Evolutionary conservation across 1,140 invertebrate species (phyloP).

Genomic region (Sitobion miscanthi): DNA sequence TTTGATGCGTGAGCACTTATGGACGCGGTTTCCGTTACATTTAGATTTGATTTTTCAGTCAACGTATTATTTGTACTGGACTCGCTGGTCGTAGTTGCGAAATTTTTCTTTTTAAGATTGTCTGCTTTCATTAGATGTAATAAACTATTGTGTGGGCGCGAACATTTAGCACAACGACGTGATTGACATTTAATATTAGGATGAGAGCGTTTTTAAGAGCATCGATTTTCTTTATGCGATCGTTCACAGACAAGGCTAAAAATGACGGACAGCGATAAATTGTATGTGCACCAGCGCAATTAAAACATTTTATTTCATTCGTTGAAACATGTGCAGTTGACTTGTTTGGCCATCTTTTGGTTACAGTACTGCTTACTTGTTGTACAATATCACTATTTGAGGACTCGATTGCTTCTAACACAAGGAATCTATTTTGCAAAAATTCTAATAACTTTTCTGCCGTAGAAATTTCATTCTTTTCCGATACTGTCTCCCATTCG

Average conservation of each 20-base stretch:
- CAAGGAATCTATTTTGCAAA: not conserved
- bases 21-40: not conserved
- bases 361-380: not conserved
- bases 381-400: not conserved
- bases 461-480: not conserved
- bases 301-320: not conserved
- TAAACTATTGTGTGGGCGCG: not conserved
- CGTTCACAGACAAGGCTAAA: not conserved
- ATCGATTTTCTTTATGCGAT: not conserved
- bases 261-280: constrained; percentile 26
- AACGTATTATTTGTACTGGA: not conserved
- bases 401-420: constrained; percentile 23
- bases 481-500: not conserved
- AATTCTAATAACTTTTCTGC: too few species aligned
- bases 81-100: too few species aligned
- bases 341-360: not conserved
- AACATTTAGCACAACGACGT: not conserved
- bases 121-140: not conserved
- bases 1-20: not conserved
- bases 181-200: not conserved
- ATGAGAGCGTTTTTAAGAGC: not conserved
- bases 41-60: not conserved
- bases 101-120: not conserved
- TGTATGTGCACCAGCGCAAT: not conserved
- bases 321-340: not conserved